Base-by-base conservation (phyloP, 2,888 invertebrate genomes). In the Allacma fusca region DNA sequence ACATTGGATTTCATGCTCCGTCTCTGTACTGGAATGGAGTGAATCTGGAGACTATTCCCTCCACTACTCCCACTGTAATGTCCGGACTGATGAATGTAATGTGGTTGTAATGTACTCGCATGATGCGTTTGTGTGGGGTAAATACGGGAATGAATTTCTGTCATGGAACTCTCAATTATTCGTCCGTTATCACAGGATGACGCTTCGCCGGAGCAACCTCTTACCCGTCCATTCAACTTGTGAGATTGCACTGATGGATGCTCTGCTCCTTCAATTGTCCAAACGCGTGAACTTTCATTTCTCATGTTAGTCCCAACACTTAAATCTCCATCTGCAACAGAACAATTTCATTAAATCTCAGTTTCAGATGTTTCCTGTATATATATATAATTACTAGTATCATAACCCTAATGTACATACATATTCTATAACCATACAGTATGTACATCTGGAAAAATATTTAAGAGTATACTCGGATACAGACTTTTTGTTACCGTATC, bases 211-310 rank as follows among this genome's bases (percentile, higher is more conserved):
- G 78, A 67, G 69, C 50, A 68, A 50, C 28, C 70, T 28, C 71
- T 67, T 9, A 76, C 40, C 26, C 81, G 75, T 1, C 78, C 81
- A 57, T 77, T 77, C 26, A 77, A 73, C 73, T 74, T 43, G 76
- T 71, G 23, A n/a, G 57, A 24, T 13, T 68, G 68, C 12, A 68
- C 12, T 16, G 65, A 75, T 0, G 44, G 21, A 29, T 67, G 75
- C 23, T 77, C 72, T 23, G 7, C 62, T 2, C 81, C 80, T 40
- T 84, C 84, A 29, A 84, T 81, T 1, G 84, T 84, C 84, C 84
- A 84, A 7, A 84, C 81, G 26, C 83, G 78, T 23, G 80, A 80
- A 57, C 77, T 77, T 21, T 81, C 80, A 24, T 80, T 75, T 28
- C 67, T 77, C 28, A 28, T 64, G n/a, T 67, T 67, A 13, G 21